Base-by-base conservation (phyloP, 2,797 vertebrate species). In the Pangasius krempfi region DNA sequence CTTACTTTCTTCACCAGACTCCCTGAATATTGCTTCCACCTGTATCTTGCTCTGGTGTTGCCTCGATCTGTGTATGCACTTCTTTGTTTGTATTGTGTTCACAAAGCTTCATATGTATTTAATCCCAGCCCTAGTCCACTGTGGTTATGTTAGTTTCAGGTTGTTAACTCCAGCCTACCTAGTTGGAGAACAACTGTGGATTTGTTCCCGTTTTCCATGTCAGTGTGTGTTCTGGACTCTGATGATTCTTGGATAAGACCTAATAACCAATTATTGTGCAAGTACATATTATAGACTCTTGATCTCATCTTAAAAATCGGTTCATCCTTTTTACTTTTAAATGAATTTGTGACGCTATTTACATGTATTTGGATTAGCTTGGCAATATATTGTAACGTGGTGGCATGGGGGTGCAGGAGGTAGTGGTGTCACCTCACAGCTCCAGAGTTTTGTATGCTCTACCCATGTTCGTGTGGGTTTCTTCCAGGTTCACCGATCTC, bases 61-160 rank as follows among this genome's bases (percentile, higher is more conserved):
- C 84, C 66, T 85, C 84, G 73, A 85, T 85, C 84, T 72, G 84
- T 85, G 84, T 73, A 72, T 85, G 27, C 84, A 85, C 47, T 14
- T 85, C 87, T 68, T 75, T 58, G 81, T 75, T 86, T 89, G 75
- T 54, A 86, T 72, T 86, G 78, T 33, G 27, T 76, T 90, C 84
- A 84, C 81, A 70, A 84, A 86, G 54, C 58, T 47, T 47, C 27
- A 78, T 81, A 76, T 83, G 56, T 68, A 37, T 86, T 70, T 84
- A 76, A 88, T 84, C 8, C 25, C 37, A 85, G 82, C 56, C n/a
- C 79, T 87, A 40, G 75, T 80, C 70, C 79, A 25, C 73, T 85
- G 84, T 85, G 47, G 52, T 85, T 73, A 85, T 40, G 84, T 85
- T 85, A 85, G 64, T 72, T 85, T 85, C 66, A 85, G 68, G 30